Evolutionary conservation across 2,797 vertebrate genomes (phyloP), one percentile per base, ranked within the genome.

Genomic region (Pithecia hirsuta): DNA sequence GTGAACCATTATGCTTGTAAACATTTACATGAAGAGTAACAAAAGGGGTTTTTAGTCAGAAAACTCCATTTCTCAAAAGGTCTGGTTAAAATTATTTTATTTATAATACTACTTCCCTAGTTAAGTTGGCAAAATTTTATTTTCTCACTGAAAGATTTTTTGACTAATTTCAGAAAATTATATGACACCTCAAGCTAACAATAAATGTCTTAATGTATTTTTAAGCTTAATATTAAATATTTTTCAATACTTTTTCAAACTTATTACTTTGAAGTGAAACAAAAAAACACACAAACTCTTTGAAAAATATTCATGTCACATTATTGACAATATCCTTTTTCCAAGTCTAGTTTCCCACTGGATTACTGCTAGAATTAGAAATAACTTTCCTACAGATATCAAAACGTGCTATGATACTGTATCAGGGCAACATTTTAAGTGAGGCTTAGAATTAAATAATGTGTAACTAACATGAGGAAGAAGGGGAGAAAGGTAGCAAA

Each of bases 1-100:
- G 50, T 41, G 30, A 14, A 70, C 24, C 36, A 48, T 76, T 72
- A 94, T 28, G 72, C 39, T 83, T 88, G 2, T 55, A 91, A 93
- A 96, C 19, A 91, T 93, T 97, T 91, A 92, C 57, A 76, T 33
- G 82, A 96, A 95, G 20, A 44, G 52, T 91, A 93, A 93, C 75
- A 79, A 97, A 97, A 88, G 70, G 39, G 26, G 13, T 75, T 89
- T 92, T 95, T 93, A 95, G 82, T 8, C 52, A 96, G 75, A 96
- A 96, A 96, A 90, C 5, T 39, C 48, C 24, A 89, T 89, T 91
- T 64, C 22, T 84, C 50, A 39, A 85, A 96, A 57, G 88, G 20
- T 17, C 5, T 90, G n/a, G 7, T 61, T 94, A 91, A 95, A 92
- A 89, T 59, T 20, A 48, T 74, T 93, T 95, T 91, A 86, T 13